Base-by-base conservation (phyloP, 1,140 invertebrate genomes). In the Conus betulinus region DNA sequence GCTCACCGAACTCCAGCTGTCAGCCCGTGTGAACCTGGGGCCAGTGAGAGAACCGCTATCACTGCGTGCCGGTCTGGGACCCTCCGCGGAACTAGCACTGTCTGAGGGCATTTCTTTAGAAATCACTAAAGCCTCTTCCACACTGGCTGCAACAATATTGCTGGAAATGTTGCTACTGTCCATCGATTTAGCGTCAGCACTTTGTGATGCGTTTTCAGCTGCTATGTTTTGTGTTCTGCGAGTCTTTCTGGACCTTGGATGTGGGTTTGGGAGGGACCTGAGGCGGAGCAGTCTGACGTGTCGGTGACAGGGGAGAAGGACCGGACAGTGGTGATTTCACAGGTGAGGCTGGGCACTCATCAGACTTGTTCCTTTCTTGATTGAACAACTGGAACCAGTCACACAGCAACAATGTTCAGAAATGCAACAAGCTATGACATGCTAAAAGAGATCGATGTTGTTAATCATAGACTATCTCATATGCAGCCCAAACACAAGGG, bases 211-310 rank as follows among this genome's bases (percentile, higher is more conserved):
- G 20, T 78, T 55, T 57, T 87, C 71, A 25, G 74, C 52, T 57
- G 82, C 82, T 3, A 84, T 67, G n/a, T 10, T 84, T 39, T 27
- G n/a, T 63, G 82, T 87, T 87, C 85, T 87, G 85, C 51, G 85
- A 78, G 74, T 87, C 71, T 79, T 87, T 87, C 85, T 87, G 85
- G 15, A 39, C 53, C 25, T 87, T 87, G 51, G 85, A 53, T 8
- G 51, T 51, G 27, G 63, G 84, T 53, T 85, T 85, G n/a, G 84
- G 84, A 10, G 74, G 71, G 23, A 74, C 84, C 51, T 17, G 27
- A 13, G 84, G 84, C 3, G 63, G 84, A 23, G 7, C 20, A 20
- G 27, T 8, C 39, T 39, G 78, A 81, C 13, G 78, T 5, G 15
- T 8, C 13, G 83, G 25, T 52, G 60, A 53, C 27, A 52, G 55